These are phyloP conservation scores for Acromyrmex echinatior DNA, from an alignment of 1,140 invertebrate species.

Conservation along the genomic window DNA sequence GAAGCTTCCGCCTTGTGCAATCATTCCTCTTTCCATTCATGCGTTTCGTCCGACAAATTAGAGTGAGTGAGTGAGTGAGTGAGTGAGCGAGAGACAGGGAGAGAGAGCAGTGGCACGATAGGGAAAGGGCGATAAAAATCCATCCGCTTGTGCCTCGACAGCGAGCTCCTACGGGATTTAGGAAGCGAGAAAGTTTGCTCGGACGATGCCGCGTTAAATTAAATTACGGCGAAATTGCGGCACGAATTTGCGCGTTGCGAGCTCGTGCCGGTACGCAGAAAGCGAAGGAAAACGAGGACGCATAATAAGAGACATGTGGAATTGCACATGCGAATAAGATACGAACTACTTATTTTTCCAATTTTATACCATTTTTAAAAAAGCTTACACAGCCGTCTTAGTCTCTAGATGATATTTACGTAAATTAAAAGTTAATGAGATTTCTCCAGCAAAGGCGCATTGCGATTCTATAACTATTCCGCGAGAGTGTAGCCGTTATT, in stretches of 20 bases:
- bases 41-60: constrained; percentile 44
- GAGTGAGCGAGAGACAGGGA: background rate
- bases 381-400: background rate
- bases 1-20: no score
- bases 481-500: background rate
- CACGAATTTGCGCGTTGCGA: constrained; percentile 69
- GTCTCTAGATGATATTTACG: background rate
- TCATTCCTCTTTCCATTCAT: background rate
- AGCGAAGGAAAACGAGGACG: constrained; percentile 11
- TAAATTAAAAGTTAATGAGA: constrained; percentile 36
- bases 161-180: constrained; percentile 65
- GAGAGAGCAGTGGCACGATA: background rate
- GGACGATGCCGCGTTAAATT: constrained; percentile 73
- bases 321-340: constrained; percentile 47
- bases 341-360: constrained; percentile 42
- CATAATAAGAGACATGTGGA: constrained; percentile 34
- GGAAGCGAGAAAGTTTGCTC: constrained; percentile 72
- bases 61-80: constrained; percentile 7
- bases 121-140: constrained; percentile 67
- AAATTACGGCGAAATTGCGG: constrained; percentile 74
- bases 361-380: constrained; percentile 16
- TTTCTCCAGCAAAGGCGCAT: background rate
- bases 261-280: constrained; percentile 11
- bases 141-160: constrained; percentile 45
- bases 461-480: background rate